phyloP scores from a whole-genome alignment of 2,797 vertebrate genomes.

The Antrozous pallidus region DNA sequence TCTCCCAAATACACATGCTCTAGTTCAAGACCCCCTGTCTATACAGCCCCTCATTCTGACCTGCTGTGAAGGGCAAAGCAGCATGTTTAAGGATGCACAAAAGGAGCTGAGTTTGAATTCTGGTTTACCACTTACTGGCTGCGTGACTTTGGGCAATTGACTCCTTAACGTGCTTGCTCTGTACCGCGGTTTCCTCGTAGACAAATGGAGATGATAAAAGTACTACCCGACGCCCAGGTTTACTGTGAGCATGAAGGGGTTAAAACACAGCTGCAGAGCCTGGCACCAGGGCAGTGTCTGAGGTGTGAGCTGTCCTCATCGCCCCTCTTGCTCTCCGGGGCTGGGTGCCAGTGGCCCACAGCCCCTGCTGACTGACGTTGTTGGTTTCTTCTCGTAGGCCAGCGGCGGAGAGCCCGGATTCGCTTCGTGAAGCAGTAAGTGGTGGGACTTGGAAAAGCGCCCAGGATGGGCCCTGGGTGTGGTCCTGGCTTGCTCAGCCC shows the following conservation, averaged over 20 bases:
- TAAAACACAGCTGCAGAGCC: neutral
- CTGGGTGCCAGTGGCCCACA: neutral
- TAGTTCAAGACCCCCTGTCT: neutral
- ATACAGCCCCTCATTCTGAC: neutral
- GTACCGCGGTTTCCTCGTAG: neutral
- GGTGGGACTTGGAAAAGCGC: neutral
- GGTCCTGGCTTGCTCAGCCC: neutral
- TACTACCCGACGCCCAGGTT: too few species aligned
- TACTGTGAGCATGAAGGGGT: neutral
- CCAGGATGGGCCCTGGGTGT: neutral
- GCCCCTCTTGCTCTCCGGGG: neutral
- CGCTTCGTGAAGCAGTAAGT: conserved; percentile 73
- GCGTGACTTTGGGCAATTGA: neutral
- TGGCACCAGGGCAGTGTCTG: neutral
- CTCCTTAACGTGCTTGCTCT: neutral
- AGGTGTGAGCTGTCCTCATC: neutral
- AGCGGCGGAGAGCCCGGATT: conserved; percentile 51
- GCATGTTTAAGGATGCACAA: neutral
- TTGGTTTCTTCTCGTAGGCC: conserved; percentile 50
- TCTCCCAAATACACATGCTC: fast-evolving
- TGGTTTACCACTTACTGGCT: neutral
- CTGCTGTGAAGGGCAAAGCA: neutral
- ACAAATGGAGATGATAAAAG: neutral
- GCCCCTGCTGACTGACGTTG: neutral
- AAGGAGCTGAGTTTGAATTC: neutral